A percentile compares a stretch with the other conserved stretches of the same genome.
Evolutionary conservation across 2,113 vertebrate species (phyloP).

Genomic region (Ophthalmolycus amberensis): DNA sequence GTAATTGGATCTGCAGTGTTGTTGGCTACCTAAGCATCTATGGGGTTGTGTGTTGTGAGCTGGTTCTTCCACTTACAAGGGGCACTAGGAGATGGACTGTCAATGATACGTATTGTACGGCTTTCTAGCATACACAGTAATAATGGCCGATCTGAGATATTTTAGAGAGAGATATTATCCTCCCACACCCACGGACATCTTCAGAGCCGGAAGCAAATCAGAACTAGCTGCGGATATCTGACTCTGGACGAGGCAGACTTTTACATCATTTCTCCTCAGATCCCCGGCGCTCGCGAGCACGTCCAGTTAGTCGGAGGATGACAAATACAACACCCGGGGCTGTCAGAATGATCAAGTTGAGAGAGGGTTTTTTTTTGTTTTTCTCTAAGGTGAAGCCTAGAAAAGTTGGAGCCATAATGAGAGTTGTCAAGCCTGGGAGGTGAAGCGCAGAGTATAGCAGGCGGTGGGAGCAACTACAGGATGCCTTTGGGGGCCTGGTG

Average conservation of each 20-base stretch:
- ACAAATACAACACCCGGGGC: slow-evolving; percentile 74
- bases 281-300: slow-evolving; percentile 49
- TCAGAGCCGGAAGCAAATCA: slow-evolving; percentile 48
- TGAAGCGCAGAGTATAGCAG: slow-evolving; percentile 52
- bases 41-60: slow-evolving; percentile 55
- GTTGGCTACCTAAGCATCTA: slow-evolving; percentile 81
- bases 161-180: slow-evolving; percentile 39
- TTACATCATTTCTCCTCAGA: slow-evolving; percentile 49
- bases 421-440: slow-evolving; percentile 77
- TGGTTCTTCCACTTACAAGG: slow-evolving; percentile 50
- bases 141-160: slow-evolving; percentile 55
- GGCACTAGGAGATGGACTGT: slow-evolving; percentile 61
- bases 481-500: slow-evolving; percentile 60
- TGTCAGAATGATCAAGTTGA: slow-evolving; percentile 75
- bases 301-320: slow-evolving; percentile 77
- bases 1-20: slow-evolving; percentile 92
- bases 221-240: slow-evolving; percentile 43
- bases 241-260: slow-evolving; percentile 33
- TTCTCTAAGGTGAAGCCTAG: slow-evolving; percentile 63
- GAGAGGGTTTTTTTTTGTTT: slow-evolving; percentile 46
- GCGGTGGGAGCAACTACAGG: slow-evolving; percentile 45
- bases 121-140: slow-evolving; percentile 42
- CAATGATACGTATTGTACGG: slow-evolving; percentile 67
- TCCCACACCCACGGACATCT: slow-evolving; percentile 26
- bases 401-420: slow-evolving; percentile 79